Base-by-base conservation (phyloP, 2,797 vertebrate species). In the Catamblyrhynchus diadema region DNA sequence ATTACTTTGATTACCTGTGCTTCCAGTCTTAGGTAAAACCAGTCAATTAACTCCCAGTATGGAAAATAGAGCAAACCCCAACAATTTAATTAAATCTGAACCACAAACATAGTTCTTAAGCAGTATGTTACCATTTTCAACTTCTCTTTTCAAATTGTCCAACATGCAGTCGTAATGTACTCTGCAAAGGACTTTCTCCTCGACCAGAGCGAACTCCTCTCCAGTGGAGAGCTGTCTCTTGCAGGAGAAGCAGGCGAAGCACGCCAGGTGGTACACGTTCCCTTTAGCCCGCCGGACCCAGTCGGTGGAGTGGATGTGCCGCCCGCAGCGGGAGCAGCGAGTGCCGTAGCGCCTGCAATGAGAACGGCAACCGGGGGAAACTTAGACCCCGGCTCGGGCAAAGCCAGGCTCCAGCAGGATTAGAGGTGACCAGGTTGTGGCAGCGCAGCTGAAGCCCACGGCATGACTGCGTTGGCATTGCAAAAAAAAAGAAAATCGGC, bases 231-330 rank as follows among this genome's bases (percentile, higher is more conserved):
- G 98, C 94, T 99, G 99, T 30, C 99, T 97, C 88, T 99, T 99
- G 97, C 99, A 99, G 94, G 99, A 99, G 97, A 99, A 99, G 97
- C 99, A 99, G 10, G 99, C 99, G 37, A 99, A 99, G 93, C 99
- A 99, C 0, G 99, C 99, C 98, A 99, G 93, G 97, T 99, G 99
- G 51, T 99, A 99, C 4, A 99, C 99, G 12, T 98, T 99, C 0
- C 99, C 99, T 42, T 99, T 99, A 0, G 99, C 99, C 96, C 99
- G 97, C 28, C 99, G 99, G 41, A 99, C 99, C 99, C 99, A 99
- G 98, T 99, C 99, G 2, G 99, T 99, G 78, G 99, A 98, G 75
- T 99, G 99, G 93, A 99, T 98, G 92, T 98, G 98, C 66, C 99
- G 97, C 60, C 99, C 99, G 59, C 99, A 99, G 87, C 99, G 99